A percentile compares a stretch with the other conserved stretches of the same genome.
phyloP scores from a whole-genome alignment of 2,113 vertebrate genomes.

The Corydoras sp. region DNA sequence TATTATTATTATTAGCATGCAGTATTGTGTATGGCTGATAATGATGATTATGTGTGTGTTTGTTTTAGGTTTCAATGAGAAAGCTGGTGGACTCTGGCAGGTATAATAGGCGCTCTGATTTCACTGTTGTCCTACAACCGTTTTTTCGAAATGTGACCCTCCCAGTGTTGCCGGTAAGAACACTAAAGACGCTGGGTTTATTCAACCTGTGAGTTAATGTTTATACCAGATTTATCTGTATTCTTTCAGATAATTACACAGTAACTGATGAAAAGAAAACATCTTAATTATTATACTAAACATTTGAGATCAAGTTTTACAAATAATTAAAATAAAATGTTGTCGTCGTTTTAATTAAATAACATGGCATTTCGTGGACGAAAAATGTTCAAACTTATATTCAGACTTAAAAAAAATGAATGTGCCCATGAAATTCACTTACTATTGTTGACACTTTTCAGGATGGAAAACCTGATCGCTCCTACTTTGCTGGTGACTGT shows the following conservation, averaged over 20 bases:
- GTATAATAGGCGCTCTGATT: constrained; percentile 62
- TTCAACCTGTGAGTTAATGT: neutral
- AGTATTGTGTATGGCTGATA: neutral
- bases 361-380: no score
- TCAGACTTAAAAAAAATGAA: no score
- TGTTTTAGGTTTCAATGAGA: constrained; percentile 60
- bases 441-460: constrained; percentile 40
- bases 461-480: constrained; percentile 74
- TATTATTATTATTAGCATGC: neutral
- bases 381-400: no score
- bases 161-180: constrained; percentile 55
- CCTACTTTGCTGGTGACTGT: constrained; percentile 85
- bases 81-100: constrained; percentile 61
- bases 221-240: neutral
- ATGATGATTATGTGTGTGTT: constrained; percentile 12
- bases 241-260: neutral
- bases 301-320: no score
- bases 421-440: neutral
- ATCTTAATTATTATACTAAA: no score
- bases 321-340: no score
- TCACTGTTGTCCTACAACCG: constrained; percentile 69
- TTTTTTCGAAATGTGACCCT: constrained; percentile 52
- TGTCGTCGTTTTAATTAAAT: no score
- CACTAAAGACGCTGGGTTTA: neutral
- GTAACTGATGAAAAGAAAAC: no score